Conservation (phyloP, 2,888 invertebrate species). For the Lymantria monacha region DNA sequence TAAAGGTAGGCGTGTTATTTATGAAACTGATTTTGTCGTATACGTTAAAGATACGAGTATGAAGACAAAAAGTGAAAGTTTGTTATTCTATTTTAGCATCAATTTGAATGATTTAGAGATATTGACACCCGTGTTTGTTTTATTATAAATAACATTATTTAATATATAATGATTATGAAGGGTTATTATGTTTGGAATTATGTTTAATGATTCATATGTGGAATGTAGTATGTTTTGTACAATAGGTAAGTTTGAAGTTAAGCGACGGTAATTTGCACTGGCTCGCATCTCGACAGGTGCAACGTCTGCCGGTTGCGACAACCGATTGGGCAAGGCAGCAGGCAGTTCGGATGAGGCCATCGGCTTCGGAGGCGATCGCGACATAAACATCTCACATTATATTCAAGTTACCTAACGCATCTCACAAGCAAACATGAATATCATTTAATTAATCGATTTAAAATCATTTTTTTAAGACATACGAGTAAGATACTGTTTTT, state of each 20-base stretch:
- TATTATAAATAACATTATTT: slow-evolving; percentile 1
- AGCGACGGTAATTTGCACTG: slow-evolving; percentile 62
- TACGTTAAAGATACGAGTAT: slow-evolving; percentile 33
- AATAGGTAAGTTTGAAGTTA: slow-evolving; percentile 38
- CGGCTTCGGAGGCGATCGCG: slow-evolving; percentile 64
- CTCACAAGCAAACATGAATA: slow-evolving; percentile 68
- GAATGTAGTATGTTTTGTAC: slow-evolving; percentile 43
- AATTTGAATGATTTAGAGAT: slow-evolving; percentile 29
- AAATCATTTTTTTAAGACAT: slow-evolving; percentile 42
- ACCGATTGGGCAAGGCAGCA: slow-evolving; percentile 70
- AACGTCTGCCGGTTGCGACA: slow-evolving; percentile 76
- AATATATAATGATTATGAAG: slow-evolving; percentile 5
- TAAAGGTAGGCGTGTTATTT: slow-evolving; percentile 32
- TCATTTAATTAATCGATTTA: slow-evolving; percentile 54
- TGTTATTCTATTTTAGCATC: slow-evolving; percentile 37
- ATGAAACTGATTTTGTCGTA: slow-evolving; percentile 53
- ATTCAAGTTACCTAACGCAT: slow-evolving; percentile 66
- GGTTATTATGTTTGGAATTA: slow-evolving; percentile 4
- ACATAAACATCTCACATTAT: slow-evolving; percentile 75
- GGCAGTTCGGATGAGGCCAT: slow-evolving; percentile 65
- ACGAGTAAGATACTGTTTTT: too few species aligned
- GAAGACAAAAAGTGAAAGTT: slow-evolving; percentile 52
- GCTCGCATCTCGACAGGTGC: slow-evolving; percentile 75
- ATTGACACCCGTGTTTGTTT: slow-evolving; percentile 16
- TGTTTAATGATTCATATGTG: slow-evolving; percentile 25